phyloP scores from a whole-genome alignment of 37 sponge, comb jelly and placozoan genomes.

The Corticium candelabrum region DNA sequence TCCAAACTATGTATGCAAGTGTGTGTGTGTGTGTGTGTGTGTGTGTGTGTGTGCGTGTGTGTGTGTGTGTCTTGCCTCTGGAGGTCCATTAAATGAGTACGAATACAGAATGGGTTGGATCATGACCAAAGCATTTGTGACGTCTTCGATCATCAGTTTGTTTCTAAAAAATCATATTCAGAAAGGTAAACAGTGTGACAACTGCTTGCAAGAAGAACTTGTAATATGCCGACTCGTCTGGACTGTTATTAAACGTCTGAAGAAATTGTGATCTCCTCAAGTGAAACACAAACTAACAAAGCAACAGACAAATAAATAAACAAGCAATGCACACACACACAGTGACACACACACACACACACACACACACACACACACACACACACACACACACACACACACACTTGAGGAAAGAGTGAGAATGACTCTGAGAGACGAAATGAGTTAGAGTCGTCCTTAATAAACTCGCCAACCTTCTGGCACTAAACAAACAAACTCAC shows the following conservation, averaged over 20 bases:
- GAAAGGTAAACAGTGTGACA: neutral
- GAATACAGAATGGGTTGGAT: slow-evolving; percentile 94
- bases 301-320: slow-evolving; percentile 9
- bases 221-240: slow-evolving; percentile 95
- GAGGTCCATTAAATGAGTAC: slow-evolving; percentile 93
- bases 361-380: slow-evolving; percentile 6
- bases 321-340: neutral
- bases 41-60: too few relatives aligned
- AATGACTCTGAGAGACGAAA: slow-evolving; percentile 93
- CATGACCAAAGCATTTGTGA: slow-evolving; percentile 85
- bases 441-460: slow-evolving; percentile 82
- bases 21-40: too few relatives aligned
- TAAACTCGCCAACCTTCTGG: slow-evolving; percentile 95
- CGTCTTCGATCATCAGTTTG: slow-evolving; percentile 89
- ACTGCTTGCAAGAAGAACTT: slow-evolving; percentile 16
- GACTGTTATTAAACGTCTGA: slow-evolving; percentile 99
- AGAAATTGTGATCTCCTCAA: slow-evolving; percentile 92
- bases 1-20: too few relatives aligned
- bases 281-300: slow-evolving; percentile 99
- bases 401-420: slow-evolving; percentile 93
- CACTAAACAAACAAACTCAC: slow-evolving; percentile 35
- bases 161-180: slow-evolving; percentile 27
- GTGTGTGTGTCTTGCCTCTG: too few relatives aligned
- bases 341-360: slow-evolving; percentile 82
- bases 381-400: neutral